These are phyloP conservation scores for Blennius ocellaris DNA, from an alignment of 2,113 vertebrate species.

Conservation along the genomic window DNA sequence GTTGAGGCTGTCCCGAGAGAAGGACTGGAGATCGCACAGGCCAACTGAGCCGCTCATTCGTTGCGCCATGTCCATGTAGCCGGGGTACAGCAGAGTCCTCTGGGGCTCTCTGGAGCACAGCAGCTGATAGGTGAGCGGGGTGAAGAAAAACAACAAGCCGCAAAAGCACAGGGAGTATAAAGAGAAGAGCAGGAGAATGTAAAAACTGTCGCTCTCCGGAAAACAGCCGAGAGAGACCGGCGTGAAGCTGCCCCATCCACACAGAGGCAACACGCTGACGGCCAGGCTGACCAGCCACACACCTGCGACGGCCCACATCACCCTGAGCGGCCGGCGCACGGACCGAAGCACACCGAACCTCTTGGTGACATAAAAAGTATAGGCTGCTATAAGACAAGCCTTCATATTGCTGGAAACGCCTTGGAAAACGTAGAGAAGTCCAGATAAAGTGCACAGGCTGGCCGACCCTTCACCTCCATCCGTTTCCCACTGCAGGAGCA, in stretches of 20 bases:
- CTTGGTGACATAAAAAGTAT: slow-evolving; percentile 90
- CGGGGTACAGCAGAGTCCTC: slow-evolving; percentile 70
- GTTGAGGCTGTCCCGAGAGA: slow-evolving; percentile 79
- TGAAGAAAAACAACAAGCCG: slow-evolving; percentile 84
- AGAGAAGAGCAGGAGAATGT: slow-evolving; percentile 84
- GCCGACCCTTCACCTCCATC: slow-evolving; percentile 63
- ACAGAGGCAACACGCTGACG: slow-evolving; percentile 89
- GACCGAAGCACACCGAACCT: slow-evolving; percentile 73
- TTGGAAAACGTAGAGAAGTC: slow-evolving; percentile 92
- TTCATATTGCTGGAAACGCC: slow-evolving; percentile 94
- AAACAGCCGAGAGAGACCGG: slow-evolving; percentile 91
- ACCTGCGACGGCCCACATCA: slow-evolving; percentile 82
- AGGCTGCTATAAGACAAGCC: slow-evolving; percentile 89
- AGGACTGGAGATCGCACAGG: slow-evolving; percentile 71
- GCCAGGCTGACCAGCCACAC: slow-evolving; percentile 88
- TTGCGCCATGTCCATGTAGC: slow-evolving; percentile 79
- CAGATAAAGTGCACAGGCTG: slow-evolving; percentile 88
- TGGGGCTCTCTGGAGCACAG: slow-evolving; percentile 90
- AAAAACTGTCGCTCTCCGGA: slow-evolving; percentile 84
- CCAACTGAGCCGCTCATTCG: slow-evolving; percentile 74
- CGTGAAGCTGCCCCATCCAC: slow-evolving; percentile 91
- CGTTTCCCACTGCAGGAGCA: slow-evolving; percentile 88
- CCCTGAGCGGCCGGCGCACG: slow-evolving; percentile 62
- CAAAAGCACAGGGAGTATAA: slow-evolving; percentile 88
- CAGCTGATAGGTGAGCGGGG: slow-evolving; percentile 88